These are phyloP conservation scores for Epinotia brunnichana DNA, from an alignment of 2,888 invertebrate species.

Conservation along the genomic window DNA sequence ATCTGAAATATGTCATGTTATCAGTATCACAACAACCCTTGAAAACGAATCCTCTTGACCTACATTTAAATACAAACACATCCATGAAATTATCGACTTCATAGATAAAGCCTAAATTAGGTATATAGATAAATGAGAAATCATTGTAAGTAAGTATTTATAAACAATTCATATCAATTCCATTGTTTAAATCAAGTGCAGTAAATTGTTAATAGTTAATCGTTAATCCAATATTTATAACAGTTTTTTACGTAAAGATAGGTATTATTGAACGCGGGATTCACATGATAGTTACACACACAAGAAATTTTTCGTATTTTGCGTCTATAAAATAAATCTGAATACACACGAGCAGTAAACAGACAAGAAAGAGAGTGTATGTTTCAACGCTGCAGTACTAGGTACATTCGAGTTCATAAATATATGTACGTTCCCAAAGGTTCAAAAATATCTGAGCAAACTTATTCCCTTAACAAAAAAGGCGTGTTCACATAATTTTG, in stretches of 20 bases:
- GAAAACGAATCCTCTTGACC: conserved; percentile 74
- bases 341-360: too few relatives aligned
- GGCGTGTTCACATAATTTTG: too few relatives aligned
- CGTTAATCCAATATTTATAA: too few relatives aligned
- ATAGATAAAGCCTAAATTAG: conserved; percentile 52
- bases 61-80: conserved; percentile 66
- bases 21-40: conserved; percentile 72
- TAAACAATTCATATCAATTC: too few relatives aligned
- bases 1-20: conserved; percentile 56
- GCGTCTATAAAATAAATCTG: too few relatives aligned
- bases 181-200: too few relatives aligned
- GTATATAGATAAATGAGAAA: conserved; percentile 19
- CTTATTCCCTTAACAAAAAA: too few relatives aligned
- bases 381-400: neutral
- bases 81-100: conserved; percentile 75
- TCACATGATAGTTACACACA: neutral
- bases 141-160: neutral
- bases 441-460: too few relatives aligned
- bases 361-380: too few relatives aligned
- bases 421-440: too few relatives aligned
- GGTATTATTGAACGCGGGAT: neutral
- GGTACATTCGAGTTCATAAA: too few relatives aligned
- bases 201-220: too few relatives aligned
- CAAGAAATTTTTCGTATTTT: neutral
- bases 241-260: neutral